A percentile compares a stretch with the other conserved stretches of the same genome.
These are phyloP conservation scores for Malurus alboscapulatus DNA, from an alignment of 2,113 vertebrate genomes.

Conservation along the genomic window DNA sequence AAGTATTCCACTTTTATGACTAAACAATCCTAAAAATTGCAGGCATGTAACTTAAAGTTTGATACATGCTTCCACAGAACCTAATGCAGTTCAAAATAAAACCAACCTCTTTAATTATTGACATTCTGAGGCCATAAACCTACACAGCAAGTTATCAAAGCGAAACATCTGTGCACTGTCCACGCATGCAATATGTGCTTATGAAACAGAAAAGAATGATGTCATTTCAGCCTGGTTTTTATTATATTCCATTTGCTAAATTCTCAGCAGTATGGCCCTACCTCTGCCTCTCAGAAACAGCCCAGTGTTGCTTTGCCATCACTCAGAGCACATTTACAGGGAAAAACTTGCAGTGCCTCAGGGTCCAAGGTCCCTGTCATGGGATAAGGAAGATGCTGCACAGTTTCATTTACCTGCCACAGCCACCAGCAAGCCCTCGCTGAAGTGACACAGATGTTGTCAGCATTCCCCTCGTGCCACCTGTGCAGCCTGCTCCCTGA, in stretches of 20 bases:
- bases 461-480: neutral
- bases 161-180: conserved; percentile 22
- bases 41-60: neutral
- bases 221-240: conserved; percentile 49
- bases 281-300: neutral
- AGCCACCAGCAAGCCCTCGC: neutral
- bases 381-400: neutral
- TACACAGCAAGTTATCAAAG: conserved; percentile 37
- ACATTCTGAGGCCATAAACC: neutral
- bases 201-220: conserved; percentile 28
- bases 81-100: neutral
- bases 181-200: neutral
- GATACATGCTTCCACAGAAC: neutral
- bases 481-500: neutral
- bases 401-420: neutral
- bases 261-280: neutral
- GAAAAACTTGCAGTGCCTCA: neutral
- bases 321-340: neutral
- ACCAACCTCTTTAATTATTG: neutral
- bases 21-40: neutral
- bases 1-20: neutral
- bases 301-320: neutral
- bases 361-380: accelerated
- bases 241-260: conserved; percentile 3
- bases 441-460: neutral